Evolutionary conservation across 2,888 invertebrate species (phyloP), one percentile per base, ranked within the genome.

Genomic region (Alloscopus bannaensis): DNA sequence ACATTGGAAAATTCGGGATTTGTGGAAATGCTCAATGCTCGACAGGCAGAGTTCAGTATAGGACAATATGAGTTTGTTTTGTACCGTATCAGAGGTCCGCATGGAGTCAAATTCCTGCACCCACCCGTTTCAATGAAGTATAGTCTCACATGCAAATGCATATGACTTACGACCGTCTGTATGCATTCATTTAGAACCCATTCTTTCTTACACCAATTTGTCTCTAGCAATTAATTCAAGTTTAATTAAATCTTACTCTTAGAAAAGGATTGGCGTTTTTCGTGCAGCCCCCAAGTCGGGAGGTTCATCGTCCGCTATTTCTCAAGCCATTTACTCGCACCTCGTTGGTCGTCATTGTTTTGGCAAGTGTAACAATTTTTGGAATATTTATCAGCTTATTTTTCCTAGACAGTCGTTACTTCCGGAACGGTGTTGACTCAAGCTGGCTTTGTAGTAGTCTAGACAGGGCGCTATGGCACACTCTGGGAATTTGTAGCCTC

Each of bases 1-100:
- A 26, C 47, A 6, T 20, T 65, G 3, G n/a, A 47, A 24, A 65
- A 65, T 18, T 26, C 26, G 3, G 65, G 65, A 2, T 1, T 65
- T 36, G 28, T 28, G 3, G n/a, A 45, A 65, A 26, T 47, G 2
- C 3, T 65, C 6, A 65, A 47, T 18, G 8, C 45, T 18, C 28
- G 47, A 26, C 28, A 47, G 18, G 65, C 65, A 13, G 65, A 45
- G 16, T 50, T 65, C 29, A 50, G 28, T 16, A 20, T 75, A 18
- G 75, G 66, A 31, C 47, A 66, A 13, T 75, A 59, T 50, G 75
- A 75, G 8, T 75, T 68, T 50, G 50, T 68, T 1, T 22, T 26
- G 22, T 66, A 60, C 26, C 20, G 68, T 4, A 18, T 75, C n/a
- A 8, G n/a, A 47, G 75, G 68, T 26, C 55, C 2, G 1, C 50